These are phyloP conservation scores for Doryteuthis pealeii DNA, from an alignment of 1,140 invertebrate species.

Conservation along the genomic window DNA sequence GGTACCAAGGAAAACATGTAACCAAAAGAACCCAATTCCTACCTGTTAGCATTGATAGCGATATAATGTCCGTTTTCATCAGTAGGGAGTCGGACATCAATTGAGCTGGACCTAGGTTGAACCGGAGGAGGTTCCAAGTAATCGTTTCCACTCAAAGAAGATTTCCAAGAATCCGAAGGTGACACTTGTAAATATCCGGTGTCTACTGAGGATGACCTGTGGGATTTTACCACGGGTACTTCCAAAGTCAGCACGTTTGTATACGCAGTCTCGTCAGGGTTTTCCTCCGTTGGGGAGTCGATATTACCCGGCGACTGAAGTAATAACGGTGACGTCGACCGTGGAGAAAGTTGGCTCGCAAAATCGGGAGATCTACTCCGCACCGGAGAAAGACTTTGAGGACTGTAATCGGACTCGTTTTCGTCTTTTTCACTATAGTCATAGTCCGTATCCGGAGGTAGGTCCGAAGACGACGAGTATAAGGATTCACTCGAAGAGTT, in stretches of 20 bases:
- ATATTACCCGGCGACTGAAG: neutral
- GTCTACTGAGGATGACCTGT: constrained; percentile 54
- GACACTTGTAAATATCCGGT: constrained; percentile 35
- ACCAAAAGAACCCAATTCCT: neutral
- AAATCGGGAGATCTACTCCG: neutral
- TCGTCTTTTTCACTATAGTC: neutral
- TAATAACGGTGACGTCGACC: neutral
- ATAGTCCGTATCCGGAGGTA: neutral
- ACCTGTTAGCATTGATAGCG: constrained; percentile 59
- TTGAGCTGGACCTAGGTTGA: constrained; percentile 74
- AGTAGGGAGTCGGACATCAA: constrained; percentile 87
- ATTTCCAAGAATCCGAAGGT: constrained; percentile 23
- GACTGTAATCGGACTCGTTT: neutral
- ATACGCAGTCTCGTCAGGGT: constrained; percentile 18
- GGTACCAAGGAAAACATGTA: too few species aligned
- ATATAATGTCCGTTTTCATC: constrained; percentile 82
- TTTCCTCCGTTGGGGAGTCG: neutral
- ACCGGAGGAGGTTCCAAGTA: constrained; percentile 31
- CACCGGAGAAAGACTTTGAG: neutral
- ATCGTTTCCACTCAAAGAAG: constrained; percentile 26
- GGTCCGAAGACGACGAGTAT: neutral
- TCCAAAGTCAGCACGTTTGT: constrained; percentile 49
- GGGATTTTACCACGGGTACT: constrained; percentile 50
- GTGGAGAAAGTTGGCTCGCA: neutral
- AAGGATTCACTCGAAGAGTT: constrained; percentile 1